These are phyloP conservation scores for Scaeva pyrastri DNA, from an alignment of 2,888 invertebrate genomes.

Conservation along the genomic window DNA sequence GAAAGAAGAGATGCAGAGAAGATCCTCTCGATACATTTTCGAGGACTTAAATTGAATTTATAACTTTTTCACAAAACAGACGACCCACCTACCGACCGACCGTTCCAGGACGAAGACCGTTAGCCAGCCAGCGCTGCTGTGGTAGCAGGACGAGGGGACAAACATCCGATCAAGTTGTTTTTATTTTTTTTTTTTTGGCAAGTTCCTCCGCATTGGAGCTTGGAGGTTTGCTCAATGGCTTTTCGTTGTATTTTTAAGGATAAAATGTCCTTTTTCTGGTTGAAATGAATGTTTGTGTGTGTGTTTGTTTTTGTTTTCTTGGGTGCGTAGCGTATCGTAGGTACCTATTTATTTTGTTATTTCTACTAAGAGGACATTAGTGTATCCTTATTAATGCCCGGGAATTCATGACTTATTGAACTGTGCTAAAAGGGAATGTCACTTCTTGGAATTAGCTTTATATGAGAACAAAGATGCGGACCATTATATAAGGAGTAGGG, in stretches of 20 bases:
- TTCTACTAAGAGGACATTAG: constrained; percentile 68
- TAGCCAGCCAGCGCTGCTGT: no score
- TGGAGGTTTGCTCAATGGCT: constrained; percentile 38
- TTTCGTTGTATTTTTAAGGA: constrained; percentile 36
- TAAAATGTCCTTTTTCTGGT: constrained; percentile 35
- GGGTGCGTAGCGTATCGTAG: no score
- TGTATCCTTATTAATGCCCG: constrained; percentile 73
- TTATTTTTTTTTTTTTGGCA: background rate
- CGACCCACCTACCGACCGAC: constrained; percentile 20
- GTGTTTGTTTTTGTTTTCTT: constrained; percentile 22
- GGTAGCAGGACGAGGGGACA: constrained; percentile 9
- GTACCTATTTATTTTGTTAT: constrained; percentile 58
- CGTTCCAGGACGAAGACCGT: constrained; percentile 10
- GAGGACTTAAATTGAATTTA: constrained; percentile 77
- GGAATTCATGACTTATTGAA: constrained; percentile 76
- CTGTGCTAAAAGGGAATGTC: constrained; percentile 73
- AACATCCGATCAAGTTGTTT: constrained; percentile 47
- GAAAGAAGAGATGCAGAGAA: constrained; percentile 35
- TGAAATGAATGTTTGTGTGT: constrained; percentile 3
- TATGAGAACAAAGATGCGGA: constrained; percentile 20
- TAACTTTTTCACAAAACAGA: constrained; percentile 75
- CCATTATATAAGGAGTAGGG: background rate
- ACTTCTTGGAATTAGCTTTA: constrained; percentile 31
- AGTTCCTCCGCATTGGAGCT: constrained; percentile 1
- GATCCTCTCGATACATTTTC: constrained; percentile 76